Evolutionary conservation across 2,888 invertebrate species (phyloP), one percentile per base, ranked within the genome.

Genomic region (Agonopterix alstromeriana): DNA sequence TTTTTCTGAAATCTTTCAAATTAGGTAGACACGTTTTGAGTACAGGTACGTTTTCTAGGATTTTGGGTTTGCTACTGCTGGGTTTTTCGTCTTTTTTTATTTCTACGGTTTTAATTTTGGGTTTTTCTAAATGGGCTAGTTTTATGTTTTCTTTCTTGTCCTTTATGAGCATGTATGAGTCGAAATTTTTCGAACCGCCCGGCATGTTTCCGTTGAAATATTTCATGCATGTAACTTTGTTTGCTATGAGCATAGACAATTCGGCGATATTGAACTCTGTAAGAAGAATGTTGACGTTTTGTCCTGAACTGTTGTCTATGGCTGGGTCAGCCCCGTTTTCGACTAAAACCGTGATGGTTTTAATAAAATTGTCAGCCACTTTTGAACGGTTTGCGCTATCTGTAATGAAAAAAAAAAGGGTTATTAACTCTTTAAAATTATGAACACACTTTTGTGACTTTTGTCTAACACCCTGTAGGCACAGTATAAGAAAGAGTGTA

Each of bases 271-370:
- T 73, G 43, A 79, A 70, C 45, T 91, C 90, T 7, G 75, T 71
- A 0, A 90, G 67, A 0, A 90, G 65, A 0, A 74, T 68, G 46
- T 83, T 84, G 0, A 90, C 82, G 42, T 73, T 87, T 0, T 71
- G 69, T 0, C 89, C 90, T 0, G 78, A 75, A 46, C 82, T 75
- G 51, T 90, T 90, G 2, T 78, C 70, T n/a, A 82, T 63, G 49
- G 64, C 60, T 0, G 89, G 84, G 35, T 90, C 78, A 0, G 90
- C 90, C 3, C 82, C 80, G 40, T 75, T 52, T n/a, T 79, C 69
- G 0, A 90, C 51, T 1, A 91, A 51, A 0, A 71, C 53, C 46
- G 79, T 75, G n/a, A 90, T 78, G 9, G 89, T 85, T 41, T 76
- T 70, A 8, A 66, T 46, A 46, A 62, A 86, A 3, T 80, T 61